Conservation (phyloP, 1,140 invertebrate genomes). For the Drosophila melanogaster region Release_6_plus_ISO1_MT NT_037436.4:15764501-15765000, state of each 20-base stretch:
- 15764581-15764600: no score
- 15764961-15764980: conserved; percentile 47
- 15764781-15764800: conserved; percentile 11
- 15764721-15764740: no score
- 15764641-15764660: no score
- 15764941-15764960: conserved; percentile 83
- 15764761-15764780: neutral
- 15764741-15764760: neutral
- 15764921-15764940: conserved; percentile 80
- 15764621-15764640: no score
- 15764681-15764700: neutral
- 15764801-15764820: conserved; percentile 15
- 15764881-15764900: conserved; percentile 75
- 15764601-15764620: no score
- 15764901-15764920: conserved; percentile 71
- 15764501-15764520: no score
- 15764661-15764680: neutral
- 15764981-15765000: conserved; percentile 27
- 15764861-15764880: conserved; percentile 68
- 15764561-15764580: no score
- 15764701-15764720: neutral
- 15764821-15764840: conserved; percentile 14
- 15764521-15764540: no score
- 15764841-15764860: conserved; percentile 49
- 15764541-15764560: no score